Evolutionary conservation across 35 echinoderm and acorn worm species (phyloP).

Genomic region (Heliocidaris erythrogramma): DNA sequence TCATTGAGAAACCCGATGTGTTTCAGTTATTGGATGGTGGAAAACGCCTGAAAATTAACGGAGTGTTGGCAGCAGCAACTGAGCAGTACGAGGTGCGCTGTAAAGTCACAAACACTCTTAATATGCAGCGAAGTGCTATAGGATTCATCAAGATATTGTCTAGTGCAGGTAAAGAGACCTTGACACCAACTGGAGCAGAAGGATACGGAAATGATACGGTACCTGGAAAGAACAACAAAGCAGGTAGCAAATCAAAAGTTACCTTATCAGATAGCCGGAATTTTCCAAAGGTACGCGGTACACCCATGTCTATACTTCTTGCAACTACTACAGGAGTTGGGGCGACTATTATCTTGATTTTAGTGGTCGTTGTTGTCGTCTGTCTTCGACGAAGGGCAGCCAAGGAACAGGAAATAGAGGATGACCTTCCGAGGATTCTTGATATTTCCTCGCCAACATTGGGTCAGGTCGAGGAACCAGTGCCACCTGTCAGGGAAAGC

Average conservation of each 20-base stretch:
- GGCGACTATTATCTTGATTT: constrained; percentile 43
- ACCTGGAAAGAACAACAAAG: background rate
- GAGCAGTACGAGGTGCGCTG: constrained; percentile 57
- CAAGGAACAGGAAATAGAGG: constrained; percentile 9
- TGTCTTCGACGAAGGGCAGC: constrained; percentile 33
- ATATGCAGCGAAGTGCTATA: constrained; percentile 52
- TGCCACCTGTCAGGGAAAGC: constrained; percentile 29
- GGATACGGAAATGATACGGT: background rate
- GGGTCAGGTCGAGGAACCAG: constrained; percentile 30
- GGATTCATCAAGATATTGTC: constrained; percentile 53
- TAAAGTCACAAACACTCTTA: constrained; percentile 49
- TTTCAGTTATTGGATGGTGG: constrained; percentile 54
- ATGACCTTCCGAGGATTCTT: background rate
- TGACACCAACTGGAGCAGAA: background rate
- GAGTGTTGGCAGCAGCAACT: constrained; percentile 10
- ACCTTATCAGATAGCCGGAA: constrained; percentile 5
- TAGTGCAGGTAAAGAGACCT: background rate
- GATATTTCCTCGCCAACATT: constrained; percentile 42
- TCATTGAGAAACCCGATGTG: constrained; percentile 54
- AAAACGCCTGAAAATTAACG: constrained; percentile 38
- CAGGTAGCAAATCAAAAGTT: background rate
- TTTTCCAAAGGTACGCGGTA: constrained; percentile 2
- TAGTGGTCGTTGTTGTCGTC: constrained; percentile 47
- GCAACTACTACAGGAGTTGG: constrained; percentile 53
- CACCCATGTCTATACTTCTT: constrained; percentile 50